These are phyloP conservation scores for Drosophila tanythrix DNA, from an alignment of 2,888 invertebrate species.

Conservation along the genomic window DNA sequence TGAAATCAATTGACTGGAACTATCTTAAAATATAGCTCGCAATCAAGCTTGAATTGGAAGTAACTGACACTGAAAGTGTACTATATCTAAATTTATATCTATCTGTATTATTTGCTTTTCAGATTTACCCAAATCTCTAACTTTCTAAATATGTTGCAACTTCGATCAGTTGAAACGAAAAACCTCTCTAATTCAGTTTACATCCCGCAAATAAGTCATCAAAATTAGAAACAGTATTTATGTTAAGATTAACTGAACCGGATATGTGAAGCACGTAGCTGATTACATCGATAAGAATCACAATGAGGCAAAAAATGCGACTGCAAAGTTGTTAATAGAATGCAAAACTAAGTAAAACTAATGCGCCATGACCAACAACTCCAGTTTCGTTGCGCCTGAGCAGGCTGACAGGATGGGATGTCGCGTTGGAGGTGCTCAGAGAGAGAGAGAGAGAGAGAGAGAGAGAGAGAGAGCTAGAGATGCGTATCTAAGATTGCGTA, in stretches of 20 bases:
- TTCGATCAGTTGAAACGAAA: no score
- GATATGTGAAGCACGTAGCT: constrained; percentile 30
- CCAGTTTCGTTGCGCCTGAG: constrained; percentile 63
- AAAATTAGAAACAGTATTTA: constrained; percentile 42
- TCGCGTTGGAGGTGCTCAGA: constrained; percentile 17
- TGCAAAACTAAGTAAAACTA: constrained; percentile 28
- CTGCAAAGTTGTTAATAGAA: constrained; percentile 48
- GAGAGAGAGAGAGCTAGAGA: constrained; percentile 18
- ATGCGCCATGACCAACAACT: constrained; percentile 69
- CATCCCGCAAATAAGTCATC: constrained; percentile 11
- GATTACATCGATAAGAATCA: constrained; percentile 48
- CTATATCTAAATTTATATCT: no score
- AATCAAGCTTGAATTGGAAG: no score
- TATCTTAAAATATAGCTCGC: no score
- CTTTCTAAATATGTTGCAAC: background rate
- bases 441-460: background rate
- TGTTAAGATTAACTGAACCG: constrained; percentile 28
- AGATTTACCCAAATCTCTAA: background rate
- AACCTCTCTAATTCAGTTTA: no score
- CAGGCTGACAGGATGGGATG: constrained; percentile 26
- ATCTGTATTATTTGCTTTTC: no score
- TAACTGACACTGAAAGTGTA: no score
- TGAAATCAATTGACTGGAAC: no score
- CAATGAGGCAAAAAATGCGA: constrained; percentile 25
- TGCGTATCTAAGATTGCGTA: constrained; percentile 65